A percentile compares a stretch with the other conserved stretches of the same genome.
phyloP scores from a whole-genome alignment of 2,113 vertebrate species.

The Oxyura jamaicensis region DNA sequence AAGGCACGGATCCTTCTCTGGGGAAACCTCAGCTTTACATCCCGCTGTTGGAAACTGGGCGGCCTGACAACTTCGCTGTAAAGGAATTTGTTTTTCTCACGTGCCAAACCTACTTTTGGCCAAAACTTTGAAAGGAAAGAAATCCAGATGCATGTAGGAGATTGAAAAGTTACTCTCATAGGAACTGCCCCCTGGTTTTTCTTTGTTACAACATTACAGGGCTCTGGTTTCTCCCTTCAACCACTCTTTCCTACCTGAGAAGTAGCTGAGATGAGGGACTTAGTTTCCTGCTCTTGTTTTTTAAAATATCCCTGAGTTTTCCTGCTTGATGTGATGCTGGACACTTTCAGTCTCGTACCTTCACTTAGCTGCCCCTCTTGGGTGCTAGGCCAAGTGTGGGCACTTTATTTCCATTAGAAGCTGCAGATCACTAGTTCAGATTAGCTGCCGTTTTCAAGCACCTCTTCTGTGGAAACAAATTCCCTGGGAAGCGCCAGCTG shows the following conservation, averaged over 20 bases:
- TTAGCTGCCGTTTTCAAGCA: neutral
- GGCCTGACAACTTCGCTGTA: neutral
- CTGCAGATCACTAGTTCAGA: neutral
- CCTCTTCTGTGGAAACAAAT: neutral
- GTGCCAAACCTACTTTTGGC: constrained; percentile 56
- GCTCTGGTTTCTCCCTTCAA: neutral
- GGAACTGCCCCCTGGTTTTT: neutral
- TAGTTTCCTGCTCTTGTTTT: neutral
- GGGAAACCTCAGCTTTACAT: neutral
- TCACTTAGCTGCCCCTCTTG: neutral
- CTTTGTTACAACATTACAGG: neutral
- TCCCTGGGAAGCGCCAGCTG: too few species aligned
- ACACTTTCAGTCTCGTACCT: neutral
- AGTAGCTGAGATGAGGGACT: neutral
- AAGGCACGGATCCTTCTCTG: neutral
- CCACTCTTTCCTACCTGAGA: neutral
- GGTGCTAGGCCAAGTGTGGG: neutral
- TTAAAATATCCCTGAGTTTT: neutral
- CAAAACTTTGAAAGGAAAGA: neutral
- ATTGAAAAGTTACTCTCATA: neutral
- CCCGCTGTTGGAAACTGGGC: constrained; percentile 8
- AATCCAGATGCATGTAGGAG: neutral
- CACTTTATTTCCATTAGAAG: neutral
- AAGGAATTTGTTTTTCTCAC: neutral
- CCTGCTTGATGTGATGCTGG: neutral